These are phyloP conservation scores for Drosophila koepferae DNA, from an alignment of 2,888 invertebrate genomes.

Conservation along the genomic window DNA sequence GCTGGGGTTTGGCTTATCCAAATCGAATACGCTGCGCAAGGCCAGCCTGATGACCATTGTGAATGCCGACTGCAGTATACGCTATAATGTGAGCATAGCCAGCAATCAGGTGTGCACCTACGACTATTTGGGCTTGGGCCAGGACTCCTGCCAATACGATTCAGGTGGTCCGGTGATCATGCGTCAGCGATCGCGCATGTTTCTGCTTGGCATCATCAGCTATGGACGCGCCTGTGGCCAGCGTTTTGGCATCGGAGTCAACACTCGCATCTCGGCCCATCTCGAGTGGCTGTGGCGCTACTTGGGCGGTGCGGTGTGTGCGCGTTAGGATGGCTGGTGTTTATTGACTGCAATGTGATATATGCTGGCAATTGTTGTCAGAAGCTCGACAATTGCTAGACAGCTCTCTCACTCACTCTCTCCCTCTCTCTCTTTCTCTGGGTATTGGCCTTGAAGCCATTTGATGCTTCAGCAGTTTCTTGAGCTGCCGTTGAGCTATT, in stretches of 20 bases:
- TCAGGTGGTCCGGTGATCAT: conserved; percentile 86
- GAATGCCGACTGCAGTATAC: conserved; percentile 61
- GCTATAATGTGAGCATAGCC: conserved; percentile 56
- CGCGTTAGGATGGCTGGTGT: conserved; percentile 29
- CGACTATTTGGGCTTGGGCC: conserved; percentile 70
- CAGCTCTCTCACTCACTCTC: conserved; percentile 4
- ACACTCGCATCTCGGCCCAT: conserved; percentile 86
- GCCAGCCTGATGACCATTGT: conserved; percentile 83
- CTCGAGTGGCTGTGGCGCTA: conserved; percentile 86
- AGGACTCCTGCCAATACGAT: conserved; percentile 86
- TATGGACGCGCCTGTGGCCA: conserved; percentile 86
- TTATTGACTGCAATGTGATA: conserved; percentile 28
- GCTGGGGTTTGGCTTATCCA: conserved; percentile 85
- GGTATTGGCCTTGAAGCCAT: conserved; percentile 17
- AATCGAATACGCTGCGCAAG: conserved; percentile 86
- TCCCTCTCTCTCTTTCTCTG: neutral
- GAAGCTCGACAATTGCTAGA: conserved; percentile 31
- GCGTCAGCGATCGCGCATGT: conserved; percentile 84
- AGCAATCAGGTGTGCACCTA: conserved; percentile 73
- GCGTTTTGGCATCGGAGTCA: conserved; percentile 85
- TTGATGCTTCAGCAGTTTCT: conserved; percentile 36
- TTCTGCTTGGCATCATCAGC: conserved; percentile 86
- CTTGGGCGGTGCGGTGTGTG: conserved; percentile 72
- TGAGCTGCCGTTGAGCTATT: conserved; percentile 14
- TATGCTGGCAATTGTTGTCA: conserved; percentile 12